These are phyloP conservation scores for Calliphora vicina DNA, from an alignment of 1,140 invertebrate genomes.

Conservation along the genomic window DNA sequence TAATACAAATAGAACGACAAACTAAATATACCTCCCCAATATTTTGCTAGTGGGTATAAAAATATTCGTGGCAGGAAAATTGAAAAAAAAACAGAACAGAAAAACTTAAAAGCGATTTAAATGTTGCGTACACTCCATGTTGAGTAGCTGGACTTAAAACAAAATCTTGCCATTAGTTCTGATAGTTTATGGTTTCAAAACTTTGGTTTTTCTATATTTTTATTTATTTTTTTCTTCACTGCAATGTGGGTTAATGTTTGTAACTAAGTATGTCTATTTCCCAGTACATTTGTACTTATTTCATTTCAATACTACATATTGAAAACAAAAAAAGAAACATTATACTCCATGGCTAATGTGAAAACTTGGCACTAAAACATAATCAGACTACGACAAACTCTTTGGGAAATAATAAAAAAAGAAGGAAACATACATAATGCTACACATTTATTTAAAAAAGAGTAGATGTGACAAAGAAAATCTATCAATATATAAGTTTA, in stretches of 20 bases:
- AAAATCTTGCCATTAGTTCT: background rate
- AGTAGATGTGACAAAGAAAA: background rate
- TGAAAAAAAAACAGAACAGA: background rate
- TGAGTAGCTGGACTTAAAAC: background rate
- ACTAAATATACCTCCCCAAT: too few species aligned
- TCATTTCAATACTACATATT: background rate
- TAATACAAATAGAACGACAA: too few species aligned
- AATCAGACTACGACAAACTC: background rate
- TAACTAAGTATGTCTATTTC: too few species aligned
- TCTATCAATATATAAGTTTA: too few species aligned
- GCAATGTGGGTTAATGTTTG: background rate
- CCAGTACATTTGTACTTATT: background rate
- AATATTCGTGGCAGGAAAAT: too few species aligned
- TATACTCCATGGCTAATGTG: background rate
- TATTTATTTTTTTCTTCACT: background rate
- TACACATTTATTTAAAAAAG: background rate
- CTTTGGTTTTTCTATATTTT: background rate
- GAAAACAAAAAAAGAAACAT: background rate
- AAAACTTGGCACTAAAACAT: conserved; percentile 24
- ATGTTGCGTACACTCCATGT: background rate
- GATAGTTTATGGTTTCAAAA: background rate
- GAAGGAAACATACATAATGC: background rate
- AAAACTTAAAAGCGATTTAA: background rate
- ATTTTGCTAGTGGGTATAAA: too few species aligned
- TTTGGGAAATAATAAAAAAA: background rate